Conservation (phyloP, 2,888 invertebrate genomes). For the Serripes groenlandicus region DNA sequence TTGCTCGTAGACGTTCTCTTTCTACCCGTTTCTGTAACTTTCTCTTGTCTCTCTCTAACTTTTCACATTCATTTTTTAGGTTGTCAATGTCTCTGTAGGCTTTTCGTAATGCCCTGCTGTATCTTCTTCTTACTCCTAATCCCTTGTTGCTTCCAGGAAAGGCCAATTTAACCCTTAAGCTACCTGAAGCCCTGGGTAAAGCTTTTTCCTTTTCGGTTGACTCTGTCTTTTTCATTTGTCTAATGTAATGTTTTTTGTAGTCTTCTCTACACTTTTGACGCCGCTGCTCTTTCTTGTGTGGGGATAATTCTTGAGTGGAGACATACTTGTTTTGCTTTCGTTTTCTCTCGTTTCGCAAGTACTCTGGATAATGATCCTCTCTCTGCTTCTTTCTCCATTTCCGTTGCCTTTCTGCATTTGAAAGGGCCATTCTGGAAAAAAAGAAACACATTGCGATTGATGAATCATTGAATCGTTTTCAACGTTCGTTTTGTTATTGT, state of each 20-base stretch:
- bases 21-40: too few species aligned
- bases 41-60: background rate
- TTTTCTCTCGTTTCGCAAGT: background rate
- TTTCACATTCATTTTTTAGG: background rate
- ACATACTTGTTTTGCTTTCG: background rate
- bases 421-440: background rate
- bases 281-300: background rate
- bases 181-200: background rate
- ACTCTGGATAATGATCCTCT: background rate
- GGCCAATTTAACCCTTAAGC: background rate
- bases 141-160: background rate
- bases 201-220: background rate
- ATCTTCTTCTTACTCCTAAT: background rate
- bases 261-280: background rate
- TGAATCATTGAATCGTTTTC: too few species aligned
- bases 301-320: background rate
- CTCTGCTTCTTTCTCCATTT: background rate
- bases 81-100: background rate
- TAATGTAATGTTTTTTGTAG: background rate
- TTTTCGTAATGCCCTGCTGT: too few species aligned
- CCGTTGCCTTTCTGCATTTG: conserved; percentile 3
- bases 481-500: too few species aligned
- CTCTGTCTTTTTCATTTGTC: background rate
- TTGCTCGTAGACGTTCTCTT: background rate
- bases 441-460: background rate